Percentiles rank a stretch among this genome's conserved stretches.
phyloP scores from a whole-genome alignment of 2,113 vertebrate species.

The Bothrops jararaca region DNA sequence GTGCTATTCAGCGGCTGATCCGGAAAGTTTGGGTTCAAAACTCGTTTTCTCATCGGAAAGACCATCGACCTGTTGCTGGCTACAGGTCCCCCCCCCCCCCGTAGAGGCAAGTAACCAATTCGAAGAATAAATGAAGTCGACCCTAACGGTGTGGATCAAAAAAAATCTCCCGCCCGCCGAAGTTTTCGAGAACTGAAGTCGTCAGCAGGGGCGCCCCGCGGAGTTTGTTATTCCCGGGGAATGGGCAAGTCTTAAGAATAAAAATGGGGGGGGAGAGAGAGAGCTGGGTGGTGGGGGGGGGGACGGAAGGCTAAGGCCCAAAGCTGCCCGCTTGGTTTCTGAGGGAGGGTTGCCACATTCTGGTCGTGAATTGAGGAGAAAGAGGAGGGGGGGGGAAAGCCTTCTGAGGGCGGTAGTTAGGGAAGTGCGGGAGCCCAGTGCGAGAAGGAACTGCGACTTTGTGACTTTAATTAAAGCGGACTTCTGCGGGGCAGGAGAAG shows the following conservation, averaged over 20 bases:
- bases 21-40: background rate
- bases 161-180: background rate
- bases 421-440: background rate
- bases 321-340: background rate
- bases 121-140: background rate
- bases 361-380: background rate
- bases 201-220: background rate
- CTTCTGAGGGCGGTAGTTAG: background rate
- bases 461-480: constrained; percentile 18
- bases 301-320: background rate
- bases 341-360: background rate
- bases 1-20: background rate
- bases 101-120: background rate
- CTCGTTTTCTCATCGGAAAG: background rate
- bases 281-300: too few species aligned
- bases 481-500: constrained; percentile 2
- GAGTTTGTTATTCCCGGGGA: background rate
- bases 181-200: background rate
- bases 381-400: background rate
- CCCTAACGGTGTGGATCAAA: background rate
- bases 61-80: too few species aligned
- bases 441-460: background rate
- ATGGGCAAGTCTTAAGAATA: background rate
- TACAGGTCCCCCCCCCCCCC: background rate
- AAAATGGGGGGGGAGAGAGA: background rate